These are phyloP conservation scores for Auanema freiburgensis DNA, from an alignment of 2,888 invertebrate species.

Conservation along the genomic window DNA sequence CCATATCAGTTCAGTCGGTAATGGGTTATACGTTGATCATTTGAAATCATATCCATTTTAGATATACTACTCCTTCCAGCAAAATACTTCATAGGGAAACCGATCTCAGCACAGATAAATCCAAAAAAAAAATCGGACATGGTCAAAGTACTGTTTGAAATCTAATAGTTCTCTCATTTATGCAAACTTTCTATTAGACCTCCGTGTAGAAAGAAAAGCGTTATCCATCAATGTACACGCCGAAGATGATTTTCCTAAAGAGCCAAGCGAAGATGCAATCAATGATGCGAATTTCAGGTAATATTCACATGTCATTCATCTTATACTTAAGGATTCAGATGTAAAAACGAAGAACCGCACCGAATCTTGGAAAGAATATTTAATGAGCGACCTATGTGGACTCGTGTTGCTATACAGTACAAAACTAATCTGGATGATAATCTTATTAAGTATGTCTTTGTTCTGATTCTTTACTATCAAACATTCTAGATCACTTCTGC, in stretches of 20 bases:
- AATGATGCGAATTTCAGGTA: constrained; percentile 49
- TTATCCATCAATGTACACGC: constrained; percentile 54
- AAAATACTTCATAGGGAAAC: constrained; percentile 50
- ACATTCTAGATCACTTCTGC: constrained; percentile 72
- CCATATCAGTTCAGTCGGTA: constrained; percentile 58
- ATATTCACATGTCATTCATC: background rate
- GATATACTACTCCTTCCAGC: constrained; percentile 51
- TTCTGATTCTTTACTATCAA: background rate
- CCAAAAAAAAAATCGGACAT: constrained; percentile 38
- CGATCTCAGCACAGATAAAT: constrained; percentile 41
- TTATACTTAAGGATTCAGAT: constrained; percentile 33
- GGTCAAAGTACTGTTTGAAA: constrained; percentile 48
- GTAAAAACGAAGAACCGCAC: constrained; percentile 56
- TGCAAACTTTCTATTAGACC: constrained; percentile 36
- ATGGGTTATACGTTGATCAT: no score
- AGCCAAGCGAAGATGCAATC: constrained; percentile 48
- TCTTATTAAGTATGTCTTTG: constrained; percentile 70
- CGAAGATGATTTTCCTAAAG: constrained; percentile 52
- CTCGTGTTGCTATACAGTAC: constrained; percentile 75
- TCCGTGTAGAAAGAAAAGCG: constrained; percentile 57
- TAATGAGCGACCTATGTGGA: constrained; percentile 86
- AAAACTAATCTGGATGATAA: constrained; percentile 54
- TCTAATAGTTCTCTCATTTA: background rate
- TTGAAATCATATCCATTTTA: no score
- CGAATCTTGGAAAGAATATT: constrained; percentile 72